Conservation (phyloP, 1,140 invertebrate species). For the Probaryconus sp. region DNA sequence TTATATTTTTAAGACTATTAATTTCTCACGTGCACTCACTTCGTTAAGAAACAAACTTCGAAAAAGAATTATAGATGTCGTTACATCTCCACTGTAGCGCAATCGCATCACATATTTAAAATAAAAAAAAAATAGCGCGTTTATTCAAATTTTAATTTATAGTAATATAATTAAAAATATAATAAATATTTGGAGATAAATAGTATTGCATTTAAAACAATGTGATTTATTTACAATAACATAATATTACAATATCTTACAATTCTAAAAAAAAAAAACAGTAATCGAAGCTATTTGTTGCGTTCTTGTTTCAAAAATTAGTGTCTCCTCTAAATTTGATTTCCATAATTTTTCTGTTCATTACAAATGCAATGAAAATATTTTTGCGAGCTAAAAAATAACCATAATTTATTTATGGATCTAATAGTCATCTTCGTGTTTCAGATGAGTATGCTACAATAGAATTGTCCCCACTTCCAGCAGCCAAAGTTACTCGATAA, state of each 20-base stretch:
- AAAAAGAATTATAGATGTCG: too few species aligned
- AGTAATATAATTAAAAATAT: constrained; percentile 2
- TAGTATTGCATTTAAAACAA: constrained; percentile 45
- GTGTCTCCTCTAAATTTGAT: background rate
- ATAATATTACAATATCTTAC: constrained; percentile 53
- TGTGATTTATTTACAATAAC: constrained; percentile 52
- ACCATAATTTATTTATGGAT: constrained; percentile 66
- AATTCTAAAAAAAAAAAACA: constrained; percentile 41
- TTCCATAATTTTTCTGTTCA: constrained; percentile 15
- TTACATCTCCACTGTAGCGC: too few species aligned
- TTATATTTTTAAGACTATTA: too few species aligned
- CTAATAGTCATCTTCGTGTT: constrained; percentile 83
- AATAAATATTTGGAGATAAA: too few species aligned
- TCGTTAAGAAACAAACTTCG: too few species aligned
- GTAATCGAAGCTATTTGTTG: constrained; percentile 47
- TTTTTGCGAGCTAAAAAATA: constrained; percentile 10
- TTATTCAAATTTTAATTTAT: too few species aligned
- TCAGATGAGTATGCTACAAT: constrained; percentile 87
- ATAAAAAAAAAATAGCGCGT: too few species aligned
- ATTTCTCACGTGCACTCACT: too few species aligned
- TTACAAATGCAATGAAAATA: constrained; percentile 51
- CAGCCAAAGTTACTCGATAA: constrained; percentile 85
- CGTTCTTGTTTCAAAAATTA: constrained; percentile 20
- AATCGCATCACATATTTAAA: too few species aligned
- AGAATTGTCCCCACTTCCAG: constrained; percentile 87